Evolutionary conservation across 1,140 invertebrate genomes (phyloP).

Genomic region (Tetramorium simillimum): DNA sequence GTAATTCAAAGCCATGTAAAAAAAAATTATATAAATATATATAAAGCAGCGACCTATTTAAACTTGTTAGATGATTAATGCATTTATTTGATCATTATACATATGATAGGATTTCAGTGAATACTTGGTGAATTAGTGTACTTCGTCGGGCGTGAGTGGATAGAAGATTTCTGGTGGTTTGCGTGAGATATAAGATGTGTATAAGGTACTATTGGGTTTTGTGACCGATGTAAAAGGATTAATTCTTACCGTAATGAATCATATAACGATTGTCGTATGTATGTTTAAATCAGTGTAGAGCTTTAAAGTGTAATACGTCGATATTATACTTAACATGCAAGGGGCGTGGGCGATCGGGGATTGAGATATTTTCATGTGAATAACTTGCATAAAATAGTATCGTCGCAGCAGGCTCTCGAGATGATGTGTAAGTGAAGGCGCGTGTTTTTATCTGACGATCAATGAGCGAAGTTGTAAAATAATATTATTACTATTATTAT

Average conservation of each 20-base stretch:
- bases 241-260: slow-evolving; percentile 42
- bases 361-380: slow-evolving; percentile 20
- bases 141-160: slow-evolving; percentile 1
- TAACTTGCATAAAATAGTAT: slow-evolving; percentile 80
- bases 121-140: slow-evolving; percentile 43
- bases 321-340: slow-evolving; percentile 39
- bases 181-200: not conserved
- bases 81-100: slow-evolving; percentile 57
- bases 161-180: slow-evolving; percentile 6
- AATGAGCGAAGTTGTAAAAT: slow-evolving; percentile 79
- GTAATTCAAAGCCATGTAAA: slow-evolving; percentile 36
- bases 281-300: slow-evolving; percentile 48
- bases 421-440: slow-evolving; percentile 81
- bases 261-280: slow-evolving; percentile 32
- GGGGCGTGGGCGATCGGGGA: not conserved
- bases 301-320: slow-evolving; percentile 40
- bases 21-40: slow-evolving; percentile 50
- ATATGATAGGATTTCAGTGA: slow-evolving; percentile 41
- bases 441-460: slow-evolving; percentile 82
- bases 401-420: slow-evolving; percentile 78
- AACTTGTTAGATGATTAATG: slow-evolving; percentile 56
- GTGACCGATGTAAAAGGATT: slow-evolving; percentile 16
- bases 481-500: slow-evolving; percentile 75
- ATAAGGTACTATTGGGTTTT: slow-evolving; percentile 17
- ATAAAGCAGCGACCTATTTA: slow-evolving; percentile 48